phyloP scores from a whole-genome alignment of 2,888 invertebrate genomes.

The Plagodis dolabraria region DNA sequence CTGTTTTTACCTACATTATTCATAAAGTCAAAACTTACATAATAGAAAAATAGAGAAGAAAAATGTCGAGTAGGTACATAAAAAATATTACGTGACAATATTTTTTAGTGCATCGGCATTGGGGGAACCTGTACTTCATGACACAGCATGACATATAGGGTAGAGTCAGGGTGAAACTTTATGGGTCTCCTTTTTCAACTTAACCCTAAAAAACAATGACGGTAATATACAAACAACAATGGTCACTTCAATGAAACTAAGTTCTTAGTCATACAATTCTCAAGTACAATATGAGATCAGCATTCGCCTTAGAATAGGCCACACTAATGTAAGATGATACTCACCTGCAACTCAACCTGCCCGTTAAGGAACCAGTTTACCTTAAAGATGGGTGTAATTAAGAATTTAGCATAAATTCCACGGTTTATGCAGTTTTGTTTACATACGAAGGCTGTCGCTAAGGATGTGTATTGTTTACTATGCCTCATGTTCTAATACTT shows the following conservation, averaged over 20 bases:
- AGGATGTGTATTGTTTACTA: conserved; percentile 14
- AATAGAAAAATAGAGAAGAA: too few relatives aligned
- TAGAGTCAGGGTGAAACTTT: too few relatives aligned
- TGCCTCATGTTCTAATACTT: conserved; percentile 36
- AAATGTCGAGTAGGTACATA: too few relatives aligned
- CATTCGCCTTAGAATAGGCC: conserved; percentile 16
- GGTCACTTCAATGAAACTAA: background rate
- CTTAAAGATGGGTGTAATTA: conserved; percentile 44
- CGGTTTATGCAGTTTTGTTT: conserved; percentile 38
- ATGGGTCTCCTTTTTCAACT: too few relatives aligned
- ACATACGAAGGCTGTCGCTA: conserved; percentile 36
- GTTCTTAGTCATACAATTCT: conserved; percentile 5
- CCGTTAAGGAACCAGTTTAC: conserved; percentile 42
- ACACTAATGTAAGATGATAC: conserved; percentile 24
- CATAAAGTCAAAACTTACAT: too few relatives aligned
- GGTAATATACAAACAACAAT: too few relatives aligned
- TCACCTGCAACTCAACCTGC: conserved; percentile 37
- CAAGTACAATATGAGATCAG: conserved; percentile 16
- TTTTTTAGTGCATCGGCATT: too few relatives aligned
- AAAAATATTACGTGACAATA: too few relatives aligned
- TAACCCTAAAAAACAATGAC: too few relatives aligned
- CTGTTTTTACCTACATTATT: too few relatives aligned
- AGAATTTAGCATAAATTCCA: conserved; percentile 49
- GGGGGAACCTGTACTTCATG: too few relatives aligned
- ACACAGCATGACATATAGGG: too few relatives aligned